These are phyloP conservation scores for Carpatolechia fugitivella DNA, from an alignment of 2,888 invertebrate genomes.

Conservation along the genomic window DNA sequence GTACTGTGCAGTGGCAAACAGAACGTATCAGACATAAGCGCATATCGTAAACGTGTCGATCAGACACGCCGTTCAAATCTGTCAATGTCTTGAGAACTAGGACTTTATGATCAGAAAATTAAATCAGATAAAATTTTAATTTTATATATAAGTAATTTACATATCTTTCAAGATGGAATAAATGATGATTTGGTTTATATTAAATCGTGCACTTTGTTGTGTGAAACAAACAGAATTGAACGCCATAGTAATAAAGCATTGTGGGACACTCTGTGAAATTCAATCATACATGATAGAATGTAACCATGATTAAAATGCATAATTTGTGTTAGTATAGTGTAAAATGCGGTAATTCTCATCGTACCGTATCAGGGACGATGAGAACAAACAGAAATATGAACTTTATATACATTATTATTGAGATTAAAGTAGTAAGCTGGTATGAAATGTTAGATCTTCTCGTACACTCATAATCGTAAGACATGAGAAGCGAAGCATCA, in stretches of 20 bases:
- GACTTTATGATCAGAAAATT: too few relatives aligned
- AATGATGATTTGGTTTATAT: too few relatives aligned
- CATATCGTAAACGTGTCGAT: too few relatives aligned
- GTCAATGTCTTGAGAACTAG: too few relatives aligned
- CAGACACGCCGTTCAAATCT: too few relatives aligned
- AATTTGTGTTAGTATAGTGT: constrained; percentile 2
- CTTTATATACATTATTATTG: constrained; percentile 10
- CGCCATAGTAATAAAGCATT: background rate
- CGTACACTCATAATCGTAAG: background rate
- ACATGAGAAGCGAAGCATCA: constrained; percentile 18
- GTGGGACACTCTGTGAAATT: constrained; percentile 7
- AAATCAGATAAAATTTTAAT: too few relatives aligned
- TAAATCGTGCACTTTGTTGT: too few relatives aligned
- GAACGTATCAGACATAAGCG: constrained; percentile 48
- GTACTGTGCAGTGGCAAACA: constrained; percentile 82
- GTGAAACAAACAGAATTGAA: background rate
- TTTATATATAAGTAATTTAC: too few relatives aligned
- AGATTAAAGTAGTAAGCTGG: background rate
- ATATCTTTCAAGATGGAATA: too few relatives aligned
- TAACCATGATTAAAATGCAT: background rate
- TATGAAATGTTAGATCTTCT: background rate
- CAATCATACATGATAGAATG: background rate
- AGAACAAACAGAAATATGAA: constrained; percentile 3
- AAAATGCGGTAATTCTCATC: too few relatives aligned
- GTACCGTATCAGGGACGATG: too few relatives aligned